Base-by-base conservation (phyloP, 2,888 invertebrate species). In the Coenonympha glycerion region DNA sequence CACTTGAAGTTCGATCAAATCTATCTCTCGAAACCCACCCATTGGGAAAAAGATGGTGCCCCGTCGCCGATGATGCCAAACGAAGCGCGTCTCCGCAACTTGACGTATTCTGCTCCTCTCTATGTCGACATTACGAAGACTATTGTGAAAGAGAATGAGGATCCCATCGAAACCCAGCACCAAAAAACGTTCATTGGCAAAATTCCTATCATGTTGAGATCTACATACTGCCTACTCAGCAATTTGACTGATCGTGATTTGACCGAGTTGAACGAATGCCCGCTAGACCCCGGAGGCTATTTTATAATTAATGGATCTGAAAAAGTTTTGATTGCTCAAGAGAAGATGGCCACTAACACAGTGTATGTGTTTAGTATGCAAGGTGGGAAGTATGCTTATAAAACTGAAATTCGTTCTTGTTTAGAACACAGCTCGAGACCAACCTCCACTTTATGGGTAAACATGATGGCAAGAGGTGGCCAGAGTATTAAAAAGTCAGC, bases 31-130 rank as follows among this genome's bases (percentile, higher is more conserved):
- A 99, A 99, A 79, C 99, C 99, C 2, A 99, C 99, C 5, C 99
- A 99, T 89, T 99, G 99, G 99, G 99, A 99, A 79, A 99, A 99
- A 85, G 99, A 99, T 89, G 99, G 99, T 71, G 97, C 98, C 0
- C 98, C 99, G 9, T 95, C 96, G 51, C 98, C 98, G 52, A 98
- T 99, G 98, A 99, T 99, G 98, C 99, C 99, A 0, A 99, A 99
- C 71, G 99, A 99, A 84, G 99, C 99, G 3, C 91, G 99, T 56
- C 89, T 99, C 47, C 90, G 99, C 52, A 99, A 99, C 86, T 88
- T 99, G 31, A 98, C 98, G 0, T 99, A 99, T 79, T 98, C 99
- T 0, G 99, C 99, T 1, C 99, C 99, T 1, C 88, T 99, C 0
- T 99, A 99, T 83, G 99, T 99, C 0, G 99, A 99, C 77, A 99